Base-by-base conservation (phyloP, 2,797 vertebrate species). In the Podarcis lilfordi region DNA sequence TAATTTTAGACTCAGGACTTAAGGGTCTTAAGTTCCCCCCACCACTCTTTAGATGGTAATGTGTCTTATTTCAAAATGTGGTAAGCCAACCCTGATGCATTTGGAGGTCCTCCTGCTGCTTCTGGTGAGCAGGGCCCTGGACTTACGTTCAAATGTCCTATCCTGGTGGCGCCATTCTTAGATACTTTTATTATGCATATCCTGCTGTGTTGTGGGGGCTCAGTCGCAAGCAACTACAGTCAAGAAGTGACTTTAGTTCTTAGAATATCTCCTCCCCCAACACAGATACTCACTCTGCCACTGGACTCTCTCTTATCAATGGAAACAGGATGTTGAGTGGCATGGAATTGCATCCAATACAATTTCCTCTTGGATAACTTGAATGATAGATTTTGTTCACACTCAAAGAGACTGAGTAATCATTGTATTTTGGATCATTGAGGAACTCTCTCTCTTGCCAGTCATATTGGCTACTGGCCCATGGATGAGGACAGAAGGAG, bases 301-400 rank as follows among this genome's bases (percentile, higher is more conserved):
- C 74, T 45, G 84, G 59, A 19, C 37, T 85, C 74, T 45, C 59
- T 85, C 25, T 71, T 66, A 85, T 85, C 59, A 85, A 37, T 66
- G 71, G 75, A 85, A 78, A 66, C 84, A 85, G 61, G 68, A 68
- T 78, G 59, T 69, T 79, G 76, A 69, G 40, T 86, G 76, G 64
- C 43, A 66, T 86, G 40, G 40, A 79, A 35, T 50, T 69, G 21
- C n/a, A 85, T 5, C 35, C 17, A 86, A 78, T 32, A 78, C 61
- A 78, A 50, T 68, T 86, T 86, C 84, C 84, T 85, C 29, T 66
- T 23, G 50, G 78, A 78, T 50, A 78, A 40, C 50, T 80, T 43
- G 64, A 86, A 78, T 78, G 74, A 86, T 86, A 45, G 74, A 68
- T 86, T 45, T 86, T 68, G 64, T 50, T 86, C 40, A 64, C 61